Base-by-base conservation (phyloP, 2,888 invertebrate species). In the Phanerotoma sp. region DNA sequence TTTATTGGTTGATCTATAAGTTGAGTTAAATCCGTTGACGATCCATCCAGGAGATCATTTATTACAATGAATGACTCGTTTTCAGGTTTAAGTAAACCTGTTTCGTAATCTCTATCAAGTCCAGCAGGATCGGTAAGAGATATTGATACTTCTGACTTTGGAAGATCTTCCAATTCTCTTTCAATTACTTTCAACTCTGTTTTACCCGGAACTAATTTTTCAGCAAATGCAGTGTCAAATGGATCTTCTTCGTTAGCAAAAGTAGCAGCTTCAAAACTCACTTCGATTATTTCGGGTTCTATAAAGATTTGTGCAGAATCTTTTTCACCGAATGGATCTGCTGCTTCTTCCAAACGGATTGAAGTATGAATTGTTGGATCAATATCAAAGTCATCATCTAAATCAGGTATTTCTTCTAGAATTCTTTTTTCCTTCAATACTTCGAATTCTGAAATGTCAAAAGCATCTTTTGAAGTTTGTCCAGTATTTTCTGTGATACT, bases 201-300 rank as follows among this genome's bases (percentile, higher is more conserved):
- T 62, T 86, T 81, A 18, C 84, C 83, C 33, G 85, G 89, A 48
- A 89, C 79, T 42, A 91, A 83, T 66, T 87, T 86, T 52, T 88
- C 88, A 0, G 88, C 91, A 75, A 91, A 91, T 46, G 89, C 85
- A 18, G 93, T 93, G 69, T 93, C 92, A 68, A 93, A 93, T 0
- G 93, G 93, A 82, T 93, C 92, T 47, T 79, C 79, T 66, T 84
- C 85, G 67, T 84, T 82, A 60, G 82, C 84, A 61, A 71, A 75
- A 6, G 71, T 74, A 4, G 75, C 76, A 3, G 66, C 72, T 57
- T 69, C 74, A 55, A 72, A 74, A 61, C 68, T 72, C 11, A 67
- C 71, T 51, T 71, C 75, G 52, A 62, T 78, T 70, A 62, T 79
- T 67, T 73, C 74, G 5, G 66, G 51, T 15, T 70, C 66, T 32